Evolutionary conservation across 2,888 invertebrate species (phyloP), one percentile per base, ranked within the genome.

Genomic region (Hartigia nigra): DNA sequence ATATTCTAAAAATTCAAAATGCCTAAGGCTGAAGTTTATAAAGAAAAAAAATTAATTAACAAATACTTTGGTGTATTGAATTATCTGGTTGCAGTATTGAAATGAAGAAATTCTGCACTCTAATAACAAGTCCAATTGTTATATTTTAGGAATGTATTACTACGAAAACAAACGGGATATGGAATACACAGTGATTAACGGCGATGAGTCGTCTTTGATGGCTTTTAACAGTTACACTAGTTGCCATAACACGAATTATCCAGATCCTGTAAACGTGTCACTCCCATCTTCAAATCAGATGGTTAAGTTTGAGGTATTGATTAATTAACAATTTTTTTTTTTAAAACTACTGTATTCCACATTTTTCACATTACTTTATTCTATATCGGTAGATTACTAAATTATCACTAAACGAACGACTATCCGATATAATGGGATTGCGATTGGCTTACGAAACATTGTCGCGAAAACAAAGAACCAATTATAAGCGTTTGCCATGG

Each of bases 371-470:
- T 12, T 37, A 37, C 12, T 37, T 37, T 37, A 37, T 37, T 12
- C 37, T 37, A 12, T 37, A 37, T 37, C 4, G 12, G 0, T 12
- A 37, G 37, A 12, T 37, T 37, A 12, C 37, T 74, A 35, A 83
- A 79, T 79, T 85, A 80, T 83, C 85, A 77, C 79, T 86, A 78
- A 88, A 89, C 81, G 86, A 88, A 82, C 85, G 88, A 80, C 79
- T 89, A 78, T 86, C 88, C 39, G 88, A 88, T 77, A 82, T 76
- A n/a, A 82, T 84, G 82, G 89, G 88, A 74, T 82, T 89, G 76
- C 86, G 84, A 85, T 83, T 89, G 77, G 86, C 87, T 77, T 85
- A 87, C 77, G 88, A 89, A 80, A 88, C 89, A 86, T 87, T 89
- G 84, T 81, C 78, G 83, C 83, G 84, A 82, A 70, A 80, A 76